phyloP scores from a whole-genome alignment of 2,888 invertebrate genomes.

The Rhodophaea formosa region DNA sequence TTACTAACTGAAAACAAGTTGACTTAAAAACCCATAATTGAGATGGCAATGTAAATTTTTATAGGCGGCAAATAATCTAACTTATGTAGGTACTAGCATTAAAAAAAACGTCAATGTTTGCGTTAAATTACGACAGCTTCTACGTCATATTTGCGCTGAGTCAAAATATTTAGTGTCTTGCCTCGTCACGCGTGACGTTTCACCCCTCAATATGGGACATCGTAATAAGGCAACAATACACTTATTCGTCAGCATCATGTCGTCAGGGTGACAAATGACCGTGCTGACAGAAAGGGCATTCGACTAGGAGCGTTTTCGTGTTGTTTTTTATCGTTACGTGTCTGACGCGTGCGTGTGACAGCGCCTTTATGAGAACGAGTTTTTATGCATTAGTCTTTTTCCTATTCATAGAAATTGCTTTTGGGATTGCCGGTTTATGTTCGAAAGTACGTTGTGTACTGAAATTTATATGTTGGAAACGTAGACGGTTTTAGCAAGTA shows the following conservation, averaged over 20 bases:
- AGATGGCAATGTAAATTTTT: too few species aligned
- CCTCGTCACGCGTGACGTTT: background rate
- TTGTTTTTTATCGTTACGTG: conserved; percentile 12
- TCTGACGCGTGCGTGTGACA: conserved; percentile 10
- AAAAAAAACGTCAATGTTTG: too few species aligned
- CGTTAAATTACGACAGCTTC: too few species aligned
- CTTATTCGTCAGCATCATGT: conserved; percentile 13
- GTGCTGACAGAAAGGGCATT: conserved; percentile 7
- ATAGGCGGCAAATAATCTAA: too few species aligned
- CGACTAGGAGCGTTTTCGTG: conserved; percentile 14
- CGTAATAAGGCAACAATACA: conserved; percentile 11
- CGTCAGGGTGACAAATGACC: conserved; percentile 10
- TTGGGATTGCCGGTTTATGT: background rate
- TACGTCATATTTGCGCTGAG: background rate
- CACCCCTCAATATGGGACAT: background rate
- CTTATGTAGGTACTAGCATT: too few species aligned
- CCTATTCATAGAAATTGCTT: conserved; percentile 14
- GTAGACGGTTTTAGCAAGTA: background rate
- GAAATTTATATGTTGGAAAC: background rate
- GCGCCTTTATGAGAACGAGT: conserved; percentile 10
- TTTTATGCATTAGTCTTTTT: conserved; percentile 12
- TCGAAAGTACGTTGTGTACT: background rate
- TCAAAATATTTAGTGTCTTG: background rate
- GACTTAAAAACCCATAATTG: too few species aligned
- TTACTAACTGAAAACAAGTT: too few species aligned